These are phyloP conservation scores for Taurulus bubalis DNA, from an alignment of 2,113 vertebrate genomes.

Conservation along the genomic window DNA sequence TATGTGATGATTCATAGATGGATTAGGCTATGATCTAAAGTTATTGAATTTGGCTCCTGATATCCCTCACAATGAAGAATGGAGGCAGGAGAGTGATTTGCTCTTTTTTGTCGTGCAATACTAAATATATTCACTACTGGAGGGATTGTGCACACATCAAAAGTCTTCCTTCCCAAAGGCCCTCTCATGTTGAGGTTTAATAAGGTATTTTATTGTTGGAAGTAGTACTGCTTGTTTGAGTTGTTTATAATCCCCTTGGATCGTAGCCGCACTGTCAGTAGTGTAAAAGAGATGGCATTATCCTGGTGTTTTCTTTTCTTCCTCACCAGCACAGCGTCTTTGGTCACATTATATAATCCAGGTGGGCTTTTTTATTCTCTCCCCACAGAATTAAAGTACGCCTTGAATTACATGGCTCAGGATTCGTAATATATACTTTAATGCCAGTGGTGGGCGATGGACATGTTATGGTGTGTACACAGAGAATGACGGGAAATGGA, in stretches of 20 bases:
- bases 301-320: constrained; percentile 50
- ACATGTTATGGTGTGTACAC: not conserved
- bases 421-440: constrained; percentile 20
- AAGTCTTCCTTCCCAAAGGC: constrained; percentile 75
- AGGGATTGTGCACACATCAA: constrained; percentile 78
- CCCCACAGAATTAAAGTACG: constrained; percentile 35
- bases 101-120: constrained; percentile 57
- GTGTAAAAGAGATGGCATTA: constrained; percentile 60
- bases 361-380: constrained; percentile 41
- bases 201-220: constrained; percentile 82
- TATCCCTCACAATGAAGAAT: constrained; percentile 68
- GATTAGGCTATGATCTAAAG: constrained; percentile 71
- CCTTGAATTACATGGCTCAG: constrained; percentile 28
- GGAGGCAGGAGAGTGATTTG: constrained; percentile 67
- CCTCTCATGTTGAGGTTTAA: constrained; percentile 77
- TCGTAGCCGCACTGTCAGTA: constrained; percentile 49
- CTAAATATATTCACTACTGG: constrained; percentile 79
- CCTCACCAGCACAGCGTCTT: constrained; percentile 15
- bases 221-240: constrained; percentile 75
- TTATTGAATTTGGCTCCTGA: constrained; percentile 78
- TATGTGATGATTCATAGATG: constrained; percentile 74
- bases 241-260: constrained; percentile 78
- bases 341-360: constrained; percentile 40
- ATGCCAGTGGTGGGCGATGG: not conserved
- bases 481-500: constrained; percentile 3